These are phyloP conservation scores for Acromyrmex charruanus DNA, from an alignment of 1,140 invertebrate genomes.

Conservation along the genomic window DNA sequence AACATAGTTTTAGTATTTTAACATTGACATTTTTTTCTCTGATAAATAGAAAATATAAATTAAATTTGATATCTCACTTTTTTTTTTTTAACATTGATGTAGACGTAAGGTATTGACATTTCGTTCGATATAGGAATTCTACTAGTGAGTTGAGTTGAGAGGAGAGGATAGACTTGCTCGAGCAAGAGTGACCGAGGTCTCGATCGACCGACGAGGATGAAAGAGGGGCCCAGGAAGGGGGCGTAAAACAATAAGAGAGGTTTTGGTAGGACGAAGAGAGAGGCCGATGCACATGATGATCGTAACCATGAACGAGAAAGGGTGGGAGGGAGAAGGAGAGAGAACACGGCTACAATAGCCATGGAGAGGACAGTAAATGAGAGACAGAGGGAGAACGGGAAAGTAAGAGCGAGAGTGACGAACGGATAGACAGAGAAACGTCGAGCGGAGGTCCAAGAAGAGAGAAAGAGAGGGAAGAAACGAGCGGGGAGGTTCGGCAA, in stretches of 20 bases:
- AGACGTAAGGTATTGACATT: conserved; percentile 13
- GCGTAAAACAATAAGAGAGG: conserved; percentile 56
- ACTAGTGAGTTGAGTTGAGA: neutral
- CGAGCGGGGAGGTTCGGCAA: conserved; percentile 18
- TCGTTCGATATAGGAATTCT: conserved; percentile 25
- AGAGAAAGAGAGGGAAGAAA: neutral
- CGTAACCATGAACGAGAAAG: neutral
- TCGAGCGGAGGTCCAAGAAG: neutral
- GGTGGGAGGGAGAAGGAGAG: conserved; percentile 17
- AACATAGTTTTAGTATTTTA: neutral
- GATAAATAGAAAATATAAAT: conserved; percentile 20
- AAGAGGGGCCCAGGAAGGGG: conserved; percentile 6
- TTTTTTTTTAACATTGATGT: neutral
- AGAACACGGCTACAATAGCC: conserved; percentile 37
- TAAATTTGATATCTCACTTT: neutral
- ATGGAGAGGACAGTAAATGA: conserved; percentile 32
- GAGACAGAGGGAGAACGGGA: conserved; percentile 24
- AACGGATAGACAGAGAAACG: conserved; percentile 42
- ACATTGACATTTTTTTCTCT: neutral
- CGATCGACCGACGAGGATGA: conserved; percentile 45
- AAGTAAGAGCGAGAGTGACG: conserved; percentile 48
- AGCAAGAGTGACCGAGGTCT: conserved; percentile 44
- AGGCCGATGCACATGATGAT: conserved; percentile 36
- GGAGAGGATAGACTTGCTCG: conserved; percentile 34
- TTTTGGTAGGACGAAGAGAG: conserved; percentile 32